Conservation (phyloP, 2,888 invertebrate genomes). For the Choristoneura rosaceana region DNA sequence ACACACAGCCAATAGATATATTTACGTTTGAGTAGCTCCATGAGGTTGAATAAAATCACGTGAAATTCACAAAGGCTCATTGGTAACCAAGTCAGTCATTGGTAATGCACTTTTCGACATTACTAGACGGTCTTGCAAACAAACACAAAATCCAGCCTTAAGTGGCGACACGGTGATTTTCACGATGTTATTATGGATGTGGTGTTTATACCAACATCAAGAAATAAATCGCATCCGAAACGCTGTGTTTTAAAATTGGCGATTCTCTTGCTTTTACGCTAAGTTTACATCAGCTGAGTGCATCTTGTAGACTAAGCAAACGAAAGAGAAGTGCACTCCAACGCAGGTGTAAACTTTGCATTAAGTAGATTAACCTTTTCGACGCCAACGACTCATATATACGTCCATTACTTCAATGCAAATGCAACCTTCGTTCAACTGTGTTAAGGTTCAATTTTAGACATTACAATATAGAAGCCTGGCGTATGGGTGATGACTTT, state of each 20-base stretch:
- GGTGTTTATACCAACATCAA: background rate
- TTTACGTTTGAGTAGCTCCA: slow-evolving; percentile 28
- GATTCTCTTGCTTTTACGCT: background rate
- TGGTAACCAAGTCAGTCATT: background rate
- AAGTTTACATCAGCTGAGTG: background rate
- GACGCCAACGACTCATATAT: no score
- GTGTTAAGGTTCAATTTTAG: no score
- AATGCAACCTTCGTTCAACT: no score
- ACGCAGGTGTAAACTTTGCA: slow-evolving; percentile 1
- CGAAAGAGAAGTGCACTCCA: background rate
- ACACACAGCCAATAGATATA: slow-evolving; percentile 32
- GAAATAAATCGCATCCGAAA: background rate
- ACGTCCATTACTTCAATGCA: no score
- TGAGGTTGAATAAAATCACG: background rate
- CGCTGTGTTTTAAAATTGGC: background rate
- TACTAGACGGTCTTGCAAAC: background rate
- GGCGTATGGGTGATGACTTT: no score
- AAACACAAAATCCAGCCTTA: background rate
- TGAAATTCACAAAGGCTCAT: background rate
- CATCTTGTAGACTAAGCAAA: background rate
- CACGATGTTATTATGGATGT: no score
- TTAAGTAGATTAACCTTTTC: no score
- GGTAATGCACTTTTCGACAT: background rate
- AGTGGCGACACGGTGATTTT: background rate
- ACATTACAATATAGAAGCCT: no score